Evolutionary conservation across 2,113 vertebrate genomes (phyloP).

Genomic region (Gulo gulo): DNA sequence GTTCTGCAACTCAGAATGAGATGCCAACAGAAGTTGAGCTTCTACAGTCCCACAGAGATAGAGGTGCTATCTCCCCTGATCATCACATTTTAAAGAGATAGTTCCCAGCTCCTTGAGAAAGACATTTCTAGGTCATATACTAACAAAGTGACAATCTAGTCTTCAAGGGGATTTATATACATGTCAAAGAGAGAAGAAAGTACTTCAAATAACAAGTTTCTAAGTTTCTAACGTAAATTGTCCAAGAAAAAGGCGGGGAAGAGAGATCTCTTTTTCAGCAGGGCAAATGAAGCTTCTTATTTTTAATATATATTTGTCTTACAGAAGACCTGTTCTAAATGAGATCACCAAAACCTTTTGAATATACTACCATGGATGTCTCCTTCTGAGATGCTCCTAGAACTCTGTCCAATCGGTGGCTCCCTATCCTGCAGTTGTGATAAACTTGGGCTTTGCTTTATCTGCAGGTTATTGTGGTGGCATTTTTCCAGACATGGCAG

Average conservation of each 20-base stretch:
- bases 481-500: neutral
- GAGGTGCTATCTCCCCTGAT: neutral
- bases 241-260: neutral
- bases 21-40: neutral
- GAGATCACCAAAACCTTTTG: neutral
- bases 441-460: neutral
- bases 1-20: neutral
- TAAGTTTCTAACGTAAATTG: neutral
- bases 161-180: neutral
- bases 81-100: neutral
- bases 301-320: constrained; percentile 12
- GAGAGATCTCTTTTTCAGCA: neutral
- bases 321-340: neutral
- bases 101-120: neutral
- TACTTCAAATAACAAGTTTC: neutral
- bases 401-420: neutral
- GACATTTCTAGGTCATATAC: neutral
- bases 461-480: neutral
- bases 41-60: neutral
- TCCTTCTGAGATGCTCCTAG: neutral
- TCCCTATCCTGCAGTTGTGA: neutral
- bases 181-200: neutral
- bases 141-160: neutral
- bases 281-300: neutral
- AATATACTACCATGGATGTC: neutral